phyloP scores from a whole-genome alignment of 1,140 invertebrate species.

The Caenorhabditis brenneri region DNA sequence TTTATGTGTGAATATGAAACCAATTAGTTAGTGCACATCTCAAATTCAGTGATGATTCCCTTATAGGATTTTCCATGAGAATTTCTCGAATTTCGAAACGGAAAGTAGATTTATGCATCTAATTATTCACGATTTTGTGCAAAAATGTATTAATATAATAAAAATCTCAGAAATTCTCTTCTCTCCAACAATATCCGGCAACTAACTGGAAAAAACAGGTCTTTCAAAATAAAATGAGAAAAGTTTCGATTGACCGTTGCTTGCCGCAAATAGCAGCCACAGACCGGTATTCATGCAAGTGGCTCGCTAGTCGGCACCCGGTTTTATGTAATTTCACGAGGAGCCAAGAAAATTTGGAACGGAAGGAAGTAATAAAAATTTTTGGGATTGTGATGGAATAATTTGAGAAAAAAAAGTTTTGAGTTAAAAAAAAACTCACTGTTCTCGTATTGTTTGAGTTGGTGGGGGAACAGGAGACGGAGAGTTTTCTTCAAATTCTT shows the following conservation, averaged over 20 bases:
- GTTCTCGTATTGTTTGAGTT: background rate
- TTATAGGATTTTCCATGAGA: no score
- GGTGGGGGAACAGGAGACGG: background rate
- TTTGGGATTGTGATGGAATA: background rate
- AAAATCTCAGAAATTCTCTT: no score
- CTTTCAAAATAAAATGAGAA: conserved; percentile 30
- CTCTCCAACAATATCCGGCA: background rate
- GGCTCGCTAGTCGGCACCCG: conserved; percentile 11
- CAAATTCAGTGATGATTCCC: no score
- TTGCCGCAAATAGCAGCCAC: conserved; percentile 26
- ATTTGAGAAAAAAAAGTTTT: background rate
- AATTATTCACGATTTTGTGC: no score
- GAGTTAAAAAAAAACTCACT: background rate
- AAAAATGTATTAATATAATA: no score
- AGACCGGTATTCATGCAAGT: conserved; percentile 38
- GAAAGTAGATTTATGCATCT: no score
- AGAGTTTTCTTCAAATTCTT: conserved; percentile 11
- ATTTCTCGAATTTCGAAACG: no score
- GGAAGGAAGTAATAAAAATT: background rate
- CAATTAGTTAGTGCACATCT: no score
- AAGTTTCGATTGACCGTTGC: conserved; percentile 15
- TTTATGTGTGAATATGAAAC: no score
- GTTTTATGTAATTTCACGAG: background rate
- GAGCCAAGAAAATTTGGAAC: background rate
- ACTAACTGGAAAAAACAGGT: background rate